Evolutionary conservation across 2,888 invertebrate species (phyloP).

Genomic region (Liopterus haemorrhoidalis): DNA sequence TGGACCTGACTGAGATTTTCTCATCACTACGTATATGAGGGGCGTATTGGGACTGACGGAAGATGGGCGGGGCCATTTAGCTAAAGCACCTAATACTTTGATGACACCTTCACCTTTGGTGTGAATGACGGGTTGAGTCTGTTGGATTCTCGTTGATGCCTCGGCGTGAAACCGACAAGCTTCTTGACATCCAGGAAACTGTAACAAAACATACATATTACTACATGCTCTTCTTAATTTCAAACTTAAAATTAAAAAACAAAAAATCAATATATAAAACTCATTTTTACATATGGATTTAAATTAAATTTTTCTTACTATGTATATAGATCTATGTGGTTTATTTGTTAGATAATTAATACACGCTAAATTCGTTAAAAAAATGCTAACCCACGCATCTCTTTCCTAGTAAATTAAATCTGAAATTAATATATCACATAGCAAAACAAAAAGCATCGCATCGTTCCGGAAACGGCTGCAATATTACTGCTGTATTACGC

Average conservation of each 20-base stretch:
- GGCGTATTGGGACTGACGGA: slow-evolving; percentile 52
- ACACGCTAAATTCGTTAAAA: slow-evolving; percentile 1
- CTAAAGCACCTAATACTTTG: slow-evolving; percentile 56
- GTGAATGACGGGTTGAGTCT: slow-evolving; percentile 64
- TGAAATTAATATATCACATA: background rate
- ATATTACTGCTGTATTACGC: too few relatives aligned
- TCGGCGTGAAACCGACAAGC: slow-evolving; percentile 65
- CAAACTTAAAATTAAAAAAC: too few relatives aligned
- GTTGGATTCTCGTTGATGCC: slow-evolving; percentile 54
- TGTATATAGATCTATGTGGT: background rate
- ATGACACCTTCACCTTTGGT: slow-evolving; percentile 65
- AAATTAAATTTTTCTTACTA: background rate
- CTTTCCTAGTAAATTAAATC: slow-evolving; percentile 2
- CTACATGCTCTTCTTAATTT: slow-evolving; percentile 7
- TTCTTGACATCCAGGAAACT: slow-evolving; percentile 68
- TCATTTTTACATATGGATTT: background rate
- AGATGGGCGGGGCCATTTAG: slow-evolving; percentile 60
- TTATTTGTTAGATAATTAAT: background rate
- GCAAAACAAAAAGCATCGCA: background rate
- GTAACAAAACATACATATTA: slow-evolving; percentile 45
- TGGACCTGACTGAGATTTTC: slow-evolving; percentile 57
- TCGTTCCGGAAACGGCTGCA: slow-evolving; percentile 4
- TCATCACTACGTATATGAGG: slow-evolving; percentile 65
- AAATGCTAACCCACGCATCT: slow-evolving; percentile 3
- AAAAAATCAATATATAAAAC: slow-evolving; percentile 5